Conservation (phyloP, 1,140 invertebrate species). For the Andricus grossulariae region DNA sequence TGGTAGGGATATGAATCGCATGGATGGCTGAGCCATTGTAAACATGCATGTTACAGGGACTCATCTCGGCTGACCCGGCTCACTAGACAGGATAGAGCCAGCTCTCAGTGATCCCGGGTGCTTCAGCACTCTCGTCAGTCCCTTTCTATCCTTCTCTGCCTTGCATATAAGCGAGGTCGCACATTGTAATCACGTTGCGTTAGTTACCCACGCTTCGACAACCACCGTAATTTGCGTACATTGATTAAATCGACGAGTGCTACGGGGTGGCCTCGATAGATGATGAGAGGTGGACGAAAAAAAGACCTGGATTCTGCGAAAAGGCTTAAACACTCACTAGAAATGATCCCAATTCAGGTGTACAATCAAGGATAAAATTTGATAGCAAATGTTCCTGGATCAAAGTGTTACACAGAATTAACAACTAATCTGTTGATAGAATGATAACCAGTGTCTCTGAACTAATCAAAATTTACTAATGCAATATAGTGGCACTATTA, state of each 20-base stretch:
- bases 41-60: conserved; percentile 71
- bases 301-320: conserved; percentile 30
- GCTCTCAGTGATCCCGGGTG: conserved; percentile 41
- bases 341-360: background rate
- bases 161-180: conserved; percentile 47
- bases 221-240: conserved; percentile 67
- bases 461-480: too few species aligned
- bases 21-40: conserved; percentile 71
- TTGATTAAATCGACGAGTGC: conserved; percentile 69
- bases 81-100: conserved; percentile 39
- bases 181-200: conserved; percentile 68
- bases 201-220: conserved; percentile 63
- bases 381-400: too few species aligned
- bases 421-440: too few species aligned
- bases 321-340: background rate
- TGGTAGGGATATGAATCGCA: conserved; percentile 65
- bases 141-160: conserved; percentile 45
- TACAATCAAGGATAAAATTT: conserved; percentile 8
- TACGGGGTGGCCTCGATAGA: conserved; percentile 41
- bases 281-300: conserved; percentile 38
- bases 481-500: too few species aligned
- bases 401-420: too few species aligned
- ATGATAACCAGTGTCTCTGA: too few species aligned
- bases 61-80: conserved; percentile 60
- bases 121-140: conserved; percentile 29